phyloP scores from a whole-genome alignment of 2,888 invertebrate genomes.

The Myopa testacea region DNA sequence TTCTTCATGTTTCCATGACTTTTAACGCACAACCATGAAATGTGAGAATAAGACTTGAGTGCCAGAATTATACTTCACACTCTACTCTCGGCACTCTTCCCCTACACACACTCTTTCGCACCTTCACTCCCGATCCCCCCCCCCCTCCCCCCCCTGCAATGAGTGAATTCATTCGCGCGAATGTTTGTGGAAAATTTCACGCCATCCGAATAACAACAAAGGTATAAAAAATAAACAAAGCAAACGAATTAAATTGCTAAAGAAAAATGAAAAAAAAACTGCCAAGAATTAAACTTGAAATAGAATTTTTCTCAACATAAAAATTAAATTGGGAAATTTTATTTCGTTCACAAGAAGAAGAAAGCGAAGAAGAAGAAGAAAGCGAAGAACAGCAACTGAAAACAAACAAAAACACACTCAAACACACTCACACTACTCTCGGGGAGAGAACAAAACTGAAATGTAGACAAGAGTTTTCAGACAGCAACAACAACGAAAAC shows the following conservation, averaged over 20 bases:
- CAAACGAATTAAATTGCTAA: neutral
- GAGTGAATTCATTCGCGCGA: neutral
- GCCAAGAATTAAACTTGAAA: too few relatives aligned
- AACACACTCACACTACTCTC: constrained; percentile 1
- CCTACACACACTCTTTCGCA: too few relatives aligned
- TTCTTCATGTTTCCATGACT: too few relatives aligned
- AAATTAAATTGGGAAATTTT: constrained; percentile 37
- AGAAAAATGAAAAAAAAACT: neutral
- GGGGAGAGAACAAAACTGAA: neutral
- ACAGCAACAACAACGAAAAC: neutral
- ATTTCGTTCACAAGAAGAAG: constrained; percentile 28
- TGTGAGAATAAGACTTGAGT: too few relatives aligned
- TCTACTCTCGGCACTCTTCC: too few relatives aligned
- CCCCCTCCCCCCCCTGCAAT: too few relatives aligned
- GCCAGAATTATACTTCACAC: too few relatives aligned
- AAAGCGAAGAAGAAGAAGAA: too few relatives aligned
- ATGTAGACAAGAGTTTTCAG: neutral
- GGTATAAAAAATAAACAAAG: neutral
- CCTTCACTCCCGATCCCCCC: too few relatives aligned
- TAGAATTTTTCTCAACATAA: too few relatives aligned
- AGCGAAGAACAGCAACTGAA: neutral
- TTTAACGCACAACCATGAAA: too few relatives aligned
- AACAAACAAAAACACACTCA: constrained; percentile 22
- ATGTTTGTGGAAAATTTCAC: neutral
- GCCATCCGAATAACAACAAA: constrained; percentile 1